These are phyloP conservation scores for Elysia crispata DNA, from an alignment of 2,888 invertebrate genomes.

Conservation along the genomic window DNA sequence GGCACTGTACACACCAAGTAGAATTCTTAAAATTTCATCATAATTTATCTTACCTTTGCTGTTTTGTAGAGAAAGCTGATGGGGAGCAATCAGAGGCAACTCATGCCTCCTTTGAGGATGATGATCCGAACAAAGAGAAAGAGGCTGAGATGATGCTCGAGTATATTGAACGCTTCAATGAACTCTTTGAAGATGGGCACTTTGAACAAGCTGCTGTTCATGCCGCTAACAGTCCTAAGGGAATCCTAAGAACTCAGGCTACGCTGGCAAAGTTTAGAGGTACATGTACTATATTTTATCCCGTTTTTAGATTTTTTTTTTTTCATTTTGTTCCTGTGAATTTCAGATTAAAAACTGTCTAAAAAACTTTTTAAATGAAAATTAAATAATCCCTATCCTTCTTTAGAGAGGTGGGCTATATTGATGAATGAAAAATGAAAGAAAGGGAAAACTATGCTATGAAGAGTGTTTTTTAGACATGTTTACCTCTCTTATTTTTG, in stretches of 20 bases:
- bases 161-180: slow-evolving; percentile 77
- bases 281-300: slow-evolving; percentile 44
- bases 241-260: slow-evolving; percentile 75
- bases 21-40: background rate
- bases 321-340: background rate
- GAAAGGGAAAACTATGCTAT: too few species aligned
- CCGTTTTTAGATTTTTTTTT: background rate
- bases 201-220: slow-evolving; percentile 76
- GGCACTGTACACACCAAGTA: too few species aligned
- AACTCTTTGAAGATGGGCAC: slow-evolving; percentile 74
- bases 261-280: slow-evolving; percentile 76
- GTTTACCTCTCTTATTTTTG: too few species aligned
- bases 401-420: too few species aligned
- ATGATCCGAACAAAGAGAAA: slow-evolving; percentile 76
- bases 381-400: too few species aligned
- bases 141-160: slow-evolving; percentile 77
- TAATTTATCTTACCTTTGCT: background rate
- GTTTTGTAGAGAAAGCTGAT: slow-evolving; percentile 38
- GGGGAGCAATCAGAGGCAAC: slow-evolving; percentile 51
- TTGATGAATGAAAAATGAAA: too few species aligned
- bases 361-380: too few species aligned
- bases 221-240: slow-evolving; percentile 77
- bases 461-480: too few species aligned
- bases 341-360: too few species aligned
- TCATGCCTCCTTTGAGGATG: slow-evolving; percentile 69